Conservation (phyloP, 2,797 vertebrate species). For the Xerus rutilus region DNA sequence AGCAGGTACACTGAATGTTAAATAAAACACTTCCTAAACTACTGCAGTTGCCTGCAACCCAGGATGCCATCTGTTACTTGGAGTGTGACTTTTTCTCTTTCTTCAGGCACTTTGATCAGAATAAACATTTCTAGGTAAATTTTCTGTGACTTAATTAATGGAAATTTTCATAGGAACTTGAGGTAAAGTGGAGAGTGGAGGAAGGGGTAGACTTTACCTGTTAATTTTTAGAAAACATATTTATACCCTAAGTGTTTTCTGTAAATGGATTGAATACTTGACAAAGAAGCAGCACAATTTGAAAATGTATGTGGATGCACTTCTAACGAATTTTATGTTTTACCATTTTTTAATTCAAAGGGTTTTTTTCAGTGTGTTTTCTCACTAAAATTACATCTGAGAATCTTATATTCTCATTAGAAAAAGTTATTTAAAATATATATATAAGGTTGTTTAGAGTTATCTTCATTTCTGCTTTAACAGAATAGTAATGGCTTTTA, state of each 20-base stretch:
- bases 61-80: constrained; percentile 41
- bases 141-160: not conserved
- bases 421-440: not conserved
- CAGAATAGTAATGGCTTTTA: not conserved
- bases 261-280: not conserved
- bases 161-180: constrained; percentile 22
- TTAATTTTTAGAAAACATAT: not conserved
- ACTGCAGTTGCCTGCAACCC: not conserved
- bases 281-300: not conserved
- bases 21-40: constrained; percentile 58
- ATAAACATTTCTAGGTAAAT: constrained; percentile 46
- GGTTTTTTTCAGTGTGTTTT: not conserved
- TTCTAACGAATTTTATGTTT: not conserved
- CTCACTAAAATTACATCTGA: not conserved
- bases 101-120: not conserved
- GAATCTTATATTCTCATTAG: not conserved
- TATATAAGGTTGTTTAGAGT: not conserved
- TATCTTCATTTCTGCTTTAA: not conserved
- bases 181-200: not conserved
- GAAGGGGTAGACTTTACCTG: not conserved
- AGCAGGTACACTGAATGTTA: constrained; percentile 11
- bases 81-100: not conserved
- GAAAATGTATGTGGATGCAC: not conserved
- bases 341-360: not conserved
- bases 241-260: not conserved